Evolutionary conservation across 2,797 vertebrate genomes (phyloP), one percentile per base, ranked within the genome.

Genomic region (Gymnothorax reevesii): DNA sequence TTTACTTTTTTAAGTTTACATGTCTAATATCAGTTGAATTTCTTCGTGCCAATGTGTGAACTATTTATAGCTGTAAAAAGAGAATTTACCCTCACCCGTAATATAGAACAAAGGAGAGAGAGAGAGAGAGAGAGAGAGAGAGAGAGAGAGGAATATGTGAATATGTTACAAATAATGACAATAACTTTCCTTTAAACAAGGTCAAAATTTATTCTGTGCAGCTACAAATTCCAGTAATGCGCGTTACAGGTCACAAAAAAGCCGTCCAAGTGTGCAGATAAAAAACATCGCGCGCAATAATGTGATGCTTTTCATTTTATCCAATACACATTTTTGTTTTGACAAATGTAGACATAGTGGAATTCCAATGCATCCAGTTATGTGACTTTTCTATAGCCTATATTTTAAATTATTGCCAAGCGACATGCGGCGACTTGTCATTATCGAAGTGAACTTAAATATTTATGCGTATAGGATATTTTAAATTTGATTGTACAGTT

Each of bases 11-110:
- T 57, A 86, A 87, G 88, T 94, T 90, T 88, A 91, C 91, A 87
- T 80, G 90, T 93, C 89, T 89, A 42, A 88, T 91, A 92, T 94
- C 55, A 90, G 87, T 87, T 92, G 87, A 33, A 86, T 64, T 86
- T 69, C 85, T 85, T 93, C 89, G 93, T 91, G 92, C 93, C 90
- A 90, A 90, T 93, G 88, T 93, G 94, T 95, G 86, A 62, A 62
- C 88, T 89, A 92, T 91, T 90, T 91, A 91, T 92, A 88, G 89
- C 84, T 88, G 42, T 75, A 86, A 86, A 27, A 66, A 60, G 82
- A 60, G 55, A 83, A 83, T 59, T 82, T 59, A 85, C 83, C 85
- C 75, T 82, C 17, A 73, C 52, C 86, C 71, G 85, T 87, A 64
- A 69, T 55, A 89, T 86, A 75, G n/a, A 75, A 75, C 90, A 89